A percentile compares a stretch with the other conserved stretches of the same genome.
Evolutionary conservation across 2,888 invertebrate genomes (phyloP).

Genomic region (Marasmarcha lunaedactyla): DNA sequence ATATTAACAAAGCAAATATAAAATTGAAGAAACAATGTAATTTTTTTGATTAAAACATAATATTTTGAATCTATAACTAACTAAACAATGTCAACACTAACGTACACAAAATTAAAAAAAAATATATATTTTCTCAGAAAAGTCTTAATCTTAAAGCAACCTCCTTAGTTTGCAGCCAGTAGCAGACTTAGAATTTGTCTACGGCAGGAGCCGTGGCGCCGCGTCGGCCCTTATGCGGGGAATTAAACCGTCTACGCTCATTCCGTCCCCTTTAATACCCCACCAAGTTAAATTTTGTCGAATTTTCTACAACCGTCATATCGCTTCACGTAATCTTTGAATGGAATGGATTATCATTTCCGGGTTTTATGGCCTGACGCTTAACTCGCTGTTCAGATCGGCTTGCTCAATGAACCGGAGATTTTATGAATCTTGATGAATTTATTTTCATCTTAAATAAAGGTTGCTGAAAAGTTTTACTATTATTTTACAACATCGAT

Average conservation of each 20-base stretch:
- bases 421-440: background rate
- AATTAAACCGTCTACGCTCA: conserved; percentile 58
- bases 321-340: conserved; percentile 49
- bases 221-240: conserved; percentile 64
- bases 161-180: background rate
- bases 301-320: conserved; percentile 58
- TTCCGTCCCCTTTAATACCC: conserved; percentile 60
- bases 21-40: too few species aligned
- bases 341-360: conserved; percentile 57
- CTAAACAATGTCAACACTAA: too few species aligned
- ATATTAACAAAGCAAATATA: too few species aligned
- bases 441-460: conserved; percentile 5
- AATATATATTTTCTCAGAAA: too few species aligned
- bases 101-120: too few species aligned
- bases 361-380: conserved; percentile 39
- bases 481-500: too few species aligned
- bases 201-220: conserved; percentile 65
- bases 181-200: conserved; percentile 53
- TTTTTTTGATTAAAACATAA: too few species aligned
- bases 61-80: too few species aligned
- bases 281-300: conserved; percentile 66
- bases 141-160: too few species aligned
- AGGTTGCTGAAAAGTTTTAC: too few species aligned
- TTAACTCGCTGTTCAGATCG: conserved; percentile 28
- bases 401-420: too few species aligned